Percentiles rank a stretch among this genome's conserved stretches.
phyloP scores from a whole-genome alignment of 2,113 vertebrate species.

The Tylochromis polylepis region DNA sequence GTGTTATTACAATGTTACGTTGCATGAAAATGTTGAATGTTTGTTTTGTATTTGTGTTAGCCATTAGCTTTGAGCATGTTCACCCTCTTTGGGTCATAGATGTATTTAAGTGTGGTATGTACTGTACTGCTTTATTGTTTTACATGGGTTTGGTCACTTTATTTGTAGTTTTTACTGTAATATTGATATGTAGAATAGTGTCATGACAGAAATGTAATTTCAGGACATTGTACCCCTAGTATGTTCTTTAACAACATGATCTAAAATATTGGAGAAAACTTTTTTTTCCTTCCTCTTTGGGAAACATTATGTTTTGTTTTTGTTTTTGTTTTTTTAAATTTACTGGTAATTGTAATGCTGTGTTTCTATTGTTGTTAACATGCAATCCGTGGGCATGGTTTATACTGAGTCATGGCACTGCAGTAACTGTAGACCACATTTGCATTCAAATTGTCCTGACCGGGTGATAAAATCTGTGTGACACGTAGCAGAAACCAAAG shows the following conservation, averaged over 20 bases:
- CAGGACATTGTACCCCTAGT: neutral
- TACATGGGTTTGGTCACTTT: neutral
- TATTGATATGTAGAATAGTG: neutral
- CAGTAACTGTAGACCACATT: neutral
- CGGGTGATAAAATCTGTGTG: neutral
- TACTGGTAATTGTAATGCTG: neutral
- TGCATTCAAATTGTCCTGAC: neutral
- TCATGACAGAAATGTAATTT: neutral
- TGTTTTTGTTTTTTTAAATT: neutral
- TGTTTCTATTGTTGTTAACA: neutral
- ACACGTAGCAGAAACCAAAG: neutral
- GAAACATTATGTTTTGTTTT: neutral
- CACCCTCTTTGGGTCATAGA: neutral
- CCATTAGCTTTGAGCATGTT: neutral
- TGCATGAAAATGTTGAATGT: neutral
- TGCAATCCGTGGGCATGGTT: neutral
- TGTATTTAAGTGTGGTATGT: neutral
- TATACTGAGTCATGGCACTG: neutral
- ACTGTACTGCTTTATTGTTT: neutral
- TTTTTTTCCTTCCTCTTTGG: neutral
- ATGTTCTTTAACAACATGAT: neutral
- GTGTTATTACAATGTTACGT: neutral
- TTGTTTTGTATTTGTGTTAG: slow-evolving; percentile 17
- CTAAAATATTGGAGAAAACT: neutral
- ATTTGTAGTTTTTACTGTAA: neutral